Base-by-base conservation (phyloP, 2,113 vertebrate genomes). In the Oceanodroma tethys region DNA sequence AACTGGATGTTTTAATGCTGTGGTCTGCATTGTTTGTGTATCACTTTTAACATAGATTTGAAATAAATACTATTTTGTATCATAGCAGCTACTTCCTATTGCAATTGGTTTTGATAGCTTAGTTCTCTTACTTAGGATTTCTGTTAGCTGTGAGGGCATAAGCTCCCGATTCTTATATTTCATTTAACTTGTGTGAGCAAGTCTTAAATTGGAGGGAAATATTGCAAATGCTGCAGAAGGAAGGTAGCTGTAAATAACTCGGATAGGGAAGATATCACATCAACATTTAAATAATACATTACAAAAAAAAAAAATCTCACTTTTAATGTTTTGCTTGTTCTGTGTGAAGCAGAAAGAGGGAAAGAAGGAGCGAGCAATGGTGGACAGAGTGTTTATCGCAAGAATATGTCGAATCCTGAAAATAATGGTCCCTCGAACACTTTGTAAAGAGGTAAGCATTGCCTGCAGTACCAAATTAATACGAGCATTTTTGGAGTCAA, bases 381-480 rank as follows among this genome's bases (percentile, higher is more conserved):
- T 99, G 97, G 99, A 99, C 97, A 99, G 96, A 73, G 96, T 98
- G 12, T 99, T 99, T 97, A 98, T 99, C 90, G 82, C 94, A 83
- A 98, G 99, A 56, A 98, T 99, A 66, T 86, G 97, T 30, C 97
- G 90, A 80, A 99, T 99, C 76, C 34, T 99, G 89, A 98, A 94
- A 94, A 98, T 99, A 97, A 98, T 99, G 98, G 98, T 99, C 15
- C 99, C 99, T 56, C 97, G 97, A 72, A 71, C 98, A 19, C 97
- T 99, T 96, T 98, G 98, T 98, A 99, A 99, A 98, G 99, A 99
- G 99, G 99, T 99, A 96, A 95, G 98, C 79, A 42, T 95, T 94
- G 65, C 13, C 43, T 86, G 25, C 32, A 63, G 40, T 94, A 80
- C 59, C 40, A 93, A 93, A 76, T 58, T 40, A 82, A 92, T 50